A percentile compares a stretch with the other conserved stretches of the same genome.
phyloP scores from a whole-genome alignment of 2,888 invertebrate genomes.

The Sacculina carcini region DNA sequence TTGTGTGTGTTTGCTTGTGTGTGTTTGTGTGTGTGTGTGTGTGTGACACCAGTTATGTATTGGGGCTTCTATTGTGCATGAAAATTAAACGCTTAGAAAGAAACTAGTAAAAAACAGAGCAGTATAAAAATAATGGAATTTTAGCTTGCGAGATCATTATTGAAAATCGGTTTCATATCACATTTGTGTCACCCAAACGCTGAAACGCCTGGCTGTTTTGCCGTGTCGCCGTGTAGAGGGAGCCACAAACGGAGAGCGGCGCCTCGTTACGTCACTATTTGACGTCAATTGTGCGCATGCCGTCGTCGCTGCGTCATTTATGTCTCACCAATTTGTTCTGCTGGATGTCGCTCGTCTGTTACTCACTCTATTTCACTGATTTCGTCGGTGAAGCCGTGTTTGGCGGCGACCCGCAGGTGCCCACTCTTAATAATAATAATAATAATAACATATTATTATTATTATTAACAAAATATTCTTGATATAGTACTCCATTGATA shows the following conservation, averaged over 20 bases:
- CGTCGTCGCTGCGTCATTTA: slow-evolving; percentile 49
- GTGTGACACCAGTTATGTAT: no score
- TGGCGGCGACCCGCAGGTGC: slow-evolving; percentile 53
- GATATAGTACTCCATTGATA: no score
- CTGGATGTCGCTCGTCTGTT: slow-evolving; percentile 95
- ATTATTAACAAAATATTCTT: no score
- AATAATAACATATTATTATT: neutral
- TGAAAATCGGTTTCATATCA: no score
- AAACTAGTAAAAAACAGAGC: no score
- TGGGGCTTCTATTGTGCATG: no score
- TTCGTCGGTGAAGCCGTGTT: slow-evolving; percentile 79
- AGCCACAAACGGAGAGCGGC: slow-evolving; percentile 7
- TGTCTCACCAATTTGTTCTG: slow-evolving; percentile 85
- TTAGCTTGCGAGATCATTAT: no score
- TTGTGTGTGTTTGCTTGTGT: no score
- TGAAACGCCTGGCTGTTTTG: neutral
- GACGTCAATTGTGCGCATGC: slow-evolving; percentile 73
- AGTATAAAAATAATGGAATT: no score
- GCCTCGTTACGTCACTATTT: slow-evolving; percentile 41
- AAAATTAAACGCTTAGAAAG: no score
- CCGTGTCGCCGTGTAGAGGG: neutral
- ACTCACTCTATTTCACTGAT: slow-evolving; percentile 85
- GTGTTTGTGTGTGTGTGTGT: no score
- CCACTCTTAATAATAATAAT: neutral
- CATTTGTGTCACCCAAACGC: no score